Percentiles rank a stretch among this genome's conserved stretches.
Evolutionary conservation across 1,140 invertebrate genomes (phyloP).

Genomic region (Drosophila watanabei): DNA sequence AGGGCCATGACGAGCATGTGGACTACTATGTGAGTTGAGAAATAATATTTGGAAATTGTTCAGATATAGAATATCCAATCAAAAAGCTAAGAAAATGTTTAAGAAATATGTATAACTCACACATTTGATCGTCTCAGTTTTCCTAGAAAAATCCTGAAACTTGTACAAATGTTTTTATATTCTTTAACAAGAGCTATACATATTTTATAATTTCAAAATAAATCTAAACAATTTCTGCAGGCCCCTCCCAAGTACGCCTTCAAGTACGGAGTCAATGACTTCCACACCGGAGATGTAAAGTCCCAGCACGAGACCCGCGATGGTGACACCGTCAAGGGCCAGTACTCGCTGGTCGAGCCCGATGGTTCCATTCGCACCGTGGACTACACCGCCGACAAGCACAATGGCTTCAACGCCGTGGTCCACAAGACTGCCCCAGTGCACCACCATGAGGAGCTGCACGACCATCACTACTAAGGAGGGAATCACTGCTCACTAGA

Average conservation of each 20-base stretch:
- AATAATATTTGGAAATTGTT: background rate
- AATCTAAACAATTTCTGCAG: constrained; percentile 37
- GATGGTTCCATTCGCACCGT: constrained; percentile 87
- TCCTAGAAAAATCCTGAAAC: too few species aligned
- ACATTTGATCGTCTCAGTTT: too few species aligned
- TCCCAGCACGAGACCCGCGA: constrained; percentile 87
- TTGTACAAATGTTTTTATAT: too few species aligned
- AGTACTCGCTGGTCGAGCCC: constrained; percentile 87
- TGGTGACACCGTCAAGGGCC: constrained; percentile 86
- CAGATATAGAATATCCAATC: too few species aligned
- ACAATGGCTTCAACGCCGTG: constrained; percentile 88
- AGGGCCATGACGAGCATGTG: constrained; percentile 79
- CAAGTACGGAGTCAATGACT: constrained; percentile 87
- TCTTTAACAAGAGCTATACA: too few species aligned
- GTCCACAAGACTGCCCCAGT: constrained; percentile 88
- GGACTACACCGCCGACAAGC: constrained; percentile 86
- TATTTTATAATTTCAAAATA: background rate
- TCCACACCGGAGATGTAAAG: constrained; percentile 87
- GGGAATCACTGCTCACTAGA: constrained; percentile 56
- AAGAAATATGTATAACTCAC: too few species aligned
- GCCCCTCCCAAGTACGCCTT: constrained; percentile 86
- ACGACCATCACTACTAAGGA: constrained; percentile 65
- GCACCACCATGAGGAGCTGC: constrained; percentile 83
- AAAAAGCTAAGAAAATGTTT: background rate
- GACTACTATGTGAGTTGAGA: constrained; percentile 84